These are phyloP conservation scores for Cryptosula pallasiana DNA, from an alignment of 2,888 invertebrate species.

Conservation along the genomic window DNA sequence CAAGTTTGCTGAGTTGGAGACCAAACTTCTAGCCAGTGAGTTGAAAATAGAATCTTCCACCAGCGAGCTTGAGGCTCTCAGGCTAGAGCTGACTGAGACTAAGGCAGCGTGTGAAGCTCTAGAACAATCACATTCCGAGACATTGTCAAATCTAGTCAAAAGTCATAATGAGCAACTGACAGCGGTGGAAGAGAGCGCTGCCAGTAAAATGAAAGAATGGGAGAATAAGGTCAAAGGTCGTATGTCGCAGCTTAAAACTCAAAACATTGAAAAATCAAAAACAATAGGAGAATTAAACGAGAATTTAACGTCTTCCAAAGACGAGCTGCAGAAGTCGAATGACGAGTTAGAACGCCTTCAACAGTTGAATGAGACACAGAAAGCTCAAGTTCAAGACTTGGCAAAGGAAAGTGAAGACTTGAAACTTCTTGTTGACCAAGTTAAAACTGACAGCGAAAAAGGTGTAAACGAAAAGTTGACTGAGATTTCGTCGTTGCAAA, in stretches of 20 bases:
- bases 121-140: background rate
- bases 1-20: background rate
- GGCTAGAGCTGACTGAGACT: background rate
- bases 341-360: background rate
- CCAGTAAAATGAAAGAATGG: slow-evolving; percentile 12
- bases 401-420: background rate
- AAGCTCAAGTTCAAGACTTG: background rate
- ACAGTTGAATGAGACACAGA: background rate
- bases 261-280: slow-evolving; percentile 22
- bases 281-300: background rate
- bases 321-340: background rate
- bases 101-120: background rate
- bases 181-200: background rate
- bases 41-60: background rate
- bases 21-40: background rate
- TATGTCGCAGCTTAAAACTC: slow-evolving; percentile 7
- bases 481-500: background rate
- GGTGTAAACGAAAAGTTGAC: background rate
- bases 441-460: background rate
- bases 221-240: slow-evolving; percentile 20
- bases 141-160: slow-evolving; percentile 6
- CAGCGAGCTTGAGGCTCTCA: background rate
- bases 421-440: background rate
- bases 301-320: background rate
- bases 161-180: background rate